A percentile compares a stretch with the other conserved stretches of the same genome.
Conservation (phyloP, 1,140 invertebrate genomes). For the Aplysia californica region DNA sequence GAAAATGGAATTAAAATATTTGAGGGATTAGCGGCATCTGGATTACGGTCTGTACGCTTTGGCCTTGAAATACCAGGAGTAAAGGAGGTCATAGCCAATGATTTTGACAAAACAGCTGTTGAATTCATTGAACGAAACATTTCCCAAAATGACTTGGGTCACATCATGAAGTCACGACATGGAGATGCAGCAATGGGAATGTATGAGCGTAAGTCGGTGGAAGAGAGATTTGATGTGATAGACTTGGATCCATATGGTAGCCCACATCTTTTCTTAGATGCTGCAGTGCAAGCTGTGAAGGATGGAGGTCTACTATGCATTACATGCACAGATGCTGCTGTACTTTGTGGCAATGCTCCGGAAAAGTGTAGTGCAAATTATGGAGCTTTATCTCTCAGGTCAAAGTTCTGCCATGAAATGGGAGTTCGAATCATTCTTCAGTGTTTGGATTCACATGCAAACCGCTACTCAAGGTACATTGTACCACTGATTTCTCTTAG, state of each 20-base stretch:
- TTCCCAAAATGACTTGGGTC: constrained; percentile 79
- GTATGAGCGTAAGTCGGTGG: constrained; percentile 75
- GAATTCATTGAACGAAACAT: constrained; percentile 88
- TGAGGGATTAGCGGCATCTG: constrained; percentile 95
- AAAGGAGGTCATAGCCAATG: constrained; percentile 90
- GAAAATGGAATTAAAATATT: constrained; percentile 73
- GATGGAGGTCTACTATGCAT: constrained; percentile 80
- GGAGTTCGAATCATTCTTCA: constrained; percentile 92
- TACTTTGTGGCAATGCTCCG: constrained; percentile 93
- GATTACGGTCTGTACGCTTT: constrained; percentile 94
- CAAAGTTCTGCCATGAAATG: constrained; percentile 95
- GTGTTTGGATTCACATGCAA: constrained; percentile 90
- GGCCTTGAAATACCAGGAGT: constrained; percentile 91
- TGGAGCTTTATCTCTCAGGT: constrained; percentile 87
- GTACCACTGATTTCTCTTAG: constrained; percentile 91
- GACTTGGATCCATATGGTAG: constrained; percentile 99
- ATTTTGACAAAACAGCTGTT: constrained; percentile 89
- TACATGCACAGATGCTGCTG: constrained; percentile 98
- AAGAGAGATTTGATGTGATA: constrained; percentile 86
- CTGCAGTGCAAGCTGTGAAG: constrained; percentile 78
- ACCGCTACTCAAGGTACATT: constrained; percentile 92
- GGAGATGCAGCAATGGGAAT: constrained; percentile 65
- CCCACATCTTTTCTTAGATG: constrained; percentile 92
- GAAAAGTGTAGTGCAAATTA: constrained; percentile 97
- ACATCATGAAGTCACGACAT: constrained; percentile 76